These are phyloP conservation scores for Epinotia bilunana DNA, from an alignment of 2,888 invertebrate genomes.

Conservation along the genomic window DNA sequence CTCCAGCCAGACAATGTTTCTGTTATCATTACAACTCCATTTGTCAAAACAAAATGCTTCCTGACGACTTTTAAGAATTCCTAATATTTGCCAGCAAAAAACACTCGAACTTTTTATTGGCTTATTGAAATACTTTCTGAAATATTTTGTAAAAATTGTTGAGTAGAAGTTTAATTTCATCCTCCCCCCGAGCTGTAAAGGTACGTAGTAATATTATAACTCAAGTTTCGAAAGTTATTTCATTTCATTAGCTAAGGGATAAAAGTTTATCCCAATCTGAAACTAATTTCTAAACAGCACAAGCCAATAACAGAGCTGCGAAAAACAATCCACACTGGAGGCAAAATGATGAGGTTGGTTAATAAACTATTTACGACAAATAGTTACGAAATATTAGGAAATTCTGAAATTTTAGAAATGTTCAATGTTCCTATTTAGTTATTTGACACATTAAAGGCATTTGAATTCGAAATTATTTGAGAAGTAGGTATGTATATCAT, in stretches of 20 bases:
- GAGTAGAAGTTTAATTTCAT: conserved; percentile 65
- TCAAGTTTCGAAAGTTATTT: conserved; percentile 70
- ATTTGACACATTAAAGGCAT: not conserved
- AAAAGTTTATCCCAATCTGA: conserved; percentile 57
- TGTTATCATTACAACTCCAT: not conserved
- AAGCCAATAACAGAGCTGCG: conserved; percentile 47
- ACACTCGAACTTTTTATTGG: conserved; percentile 50
- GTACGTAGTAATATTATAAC: conserved; percentile 58
- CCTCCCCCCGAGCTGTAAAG: conserved; percentile 52
- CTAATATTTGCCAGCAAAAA: conserved; percentile 41
- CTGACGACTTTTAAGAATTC: conserved; percentile 15
- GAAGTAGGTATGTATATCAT: not conserved
- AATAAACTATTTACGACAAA: conserved; percentile 6
- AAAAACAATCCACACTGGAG: conserved; percentile 43
- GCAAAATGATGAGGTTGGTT: conserved; percentile 1
- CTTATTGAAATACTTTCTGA: conserved; percentile 67
- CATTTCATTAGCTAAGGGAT: conserved; percentile 65
- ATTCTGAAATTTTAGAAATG: not conserved
- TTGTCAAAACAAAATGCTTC: not conserved
- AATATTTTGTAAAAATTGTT: conserved; percentile 64
- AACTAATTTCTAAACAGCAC: conserved; percentile 57
- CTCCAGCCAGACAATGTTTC: not conserved
- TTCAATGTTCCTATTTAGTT: not conserved
- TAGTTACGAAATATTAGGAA: not conserved
- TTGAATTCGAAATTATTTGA: not conserved